A percentile compares a stretch with the other conserved stretches of the same genome.
Conservation (phyloP, 1,140 invertebrate species). For the Apis dorsata region DNA sequence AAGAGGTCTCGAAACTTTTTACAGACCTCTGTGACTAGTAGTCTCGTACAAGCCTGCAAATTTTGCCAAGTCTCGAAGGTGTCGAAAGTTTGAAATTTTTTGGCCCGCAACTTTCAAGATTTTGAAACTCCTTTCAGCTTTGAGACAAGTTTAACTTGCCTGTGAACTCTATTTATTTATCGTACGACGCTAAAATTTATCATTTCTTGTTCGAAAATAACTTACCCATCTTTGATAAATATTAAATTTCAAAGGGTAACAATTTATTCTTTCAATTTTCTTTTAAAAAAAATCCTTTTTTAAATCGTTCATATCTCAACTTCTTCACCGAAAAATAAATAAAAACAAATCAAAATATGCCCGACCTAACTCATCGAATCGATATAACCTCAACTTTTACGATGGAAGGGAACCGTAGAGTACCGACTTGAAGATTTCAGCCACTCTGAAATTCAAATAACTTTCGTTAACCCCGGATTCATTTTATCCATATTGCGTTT, state of each 20-base stretch:
- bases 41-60: neutral
- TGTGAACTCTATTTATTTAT: neutral
- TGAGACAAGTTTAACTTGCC: neutral
- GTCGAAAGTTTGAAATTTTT: neutral
- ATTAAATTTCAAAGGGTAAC: no score
- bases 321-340: neutral
- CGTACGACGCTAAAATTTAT: no score
- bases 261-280: no score
- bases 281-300: neutral
- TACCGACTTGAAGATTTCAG: neutral
- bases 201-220: no score
- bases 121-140: neutral
- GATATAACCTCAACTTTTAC: neutral
- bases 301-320: neutral
- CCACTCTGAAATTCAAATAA: slow-evolving; percentile 40
- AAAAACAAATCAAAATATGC: no score
- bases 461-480: slow-evolving; percentile 28
- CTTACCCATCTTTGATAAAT: no score
- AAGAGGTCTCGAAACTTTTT: slow-evolving; percentile 15
- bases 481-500: slow-evolving; percentile 42
- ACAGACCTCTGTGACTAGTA: neutral
- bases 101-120: neutral
- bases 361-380: neutral
- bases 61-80: neutral
- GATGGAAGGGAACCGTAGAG: neutral